A percentile compares a stretch with the other conserved stretches of the same genome.
Conservation (phyloP, 2,888 invertebrate genomes). For the Drosophila prostipennis region DNA sequence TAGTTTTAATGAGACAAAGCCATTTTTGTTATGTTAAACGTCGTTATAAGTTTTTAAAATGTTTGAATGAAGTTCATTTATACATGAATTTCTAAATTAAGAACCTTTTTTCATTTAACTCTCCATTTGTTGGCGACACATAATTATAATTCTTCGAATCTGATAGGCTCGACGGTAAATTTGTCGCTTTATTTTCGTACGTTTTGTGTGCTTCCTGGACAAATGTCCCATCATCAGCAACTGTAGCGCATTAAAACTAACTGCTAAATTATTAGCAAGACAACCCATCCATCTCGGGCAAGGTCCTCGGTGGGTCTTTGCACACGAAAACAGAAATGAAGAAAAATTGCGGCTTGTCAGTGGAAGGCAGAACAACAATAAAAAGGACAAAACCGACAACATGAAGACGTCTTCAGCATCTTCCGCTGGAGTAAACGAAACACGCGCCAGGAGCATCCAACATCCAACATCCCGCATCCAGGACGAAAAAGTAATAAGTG, state of each 20-base stretch:
- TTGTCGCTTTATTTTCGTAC: conserved; percentile 1
- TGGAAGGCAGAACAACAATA: conserved; percentile 75
- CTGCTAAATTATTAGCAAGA: conserved; percentile 75
- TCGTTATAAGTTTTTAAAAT: too few relatives aligned
- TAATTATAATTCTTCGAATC: background rate
- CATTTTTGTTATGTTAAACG: too few relatives aligned
- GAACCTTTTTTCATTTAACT: too few relatives aligned
- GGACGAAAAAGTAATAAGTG: conserved; percentile 76
- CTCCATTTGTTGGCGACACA: background rate
- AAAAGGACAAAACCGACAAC: conserved; percentile 69
- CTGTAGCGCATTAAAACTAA: conserved; percentile 72
- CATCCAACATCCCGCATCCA: conserved; percentile 67
- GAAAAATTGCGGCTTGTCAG: conserved; percentile 76
- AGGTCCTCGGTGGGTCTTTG: conserved; percentile 39
- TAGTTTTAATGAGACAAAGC: too few relatives aligned
- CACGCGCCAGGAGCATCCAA: conserved; percentile 74
- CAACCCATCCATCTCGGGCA: conserved; percentile 70
- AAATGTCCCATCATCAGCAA: conserved; percentile 33
- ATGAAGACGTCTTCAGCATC: conserved; percentile 63
- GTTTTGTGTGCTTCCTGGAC: conserved; percentile 3
- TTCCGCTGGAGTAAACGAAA: conserved; percentile 44
- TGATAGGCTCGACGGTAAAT: conserved; percentile 14
- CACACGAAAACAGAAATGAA: conserved; percentile 60
- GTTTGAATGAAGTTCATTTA: too few relatives aligned
- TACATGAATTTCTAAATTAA: too few relatives aligned